Evolutionary conservation across 35 echinoderm and acorn worm genomes (phyloP).

Genomic region (Strongylocentrotus purpuratus): DNA sequence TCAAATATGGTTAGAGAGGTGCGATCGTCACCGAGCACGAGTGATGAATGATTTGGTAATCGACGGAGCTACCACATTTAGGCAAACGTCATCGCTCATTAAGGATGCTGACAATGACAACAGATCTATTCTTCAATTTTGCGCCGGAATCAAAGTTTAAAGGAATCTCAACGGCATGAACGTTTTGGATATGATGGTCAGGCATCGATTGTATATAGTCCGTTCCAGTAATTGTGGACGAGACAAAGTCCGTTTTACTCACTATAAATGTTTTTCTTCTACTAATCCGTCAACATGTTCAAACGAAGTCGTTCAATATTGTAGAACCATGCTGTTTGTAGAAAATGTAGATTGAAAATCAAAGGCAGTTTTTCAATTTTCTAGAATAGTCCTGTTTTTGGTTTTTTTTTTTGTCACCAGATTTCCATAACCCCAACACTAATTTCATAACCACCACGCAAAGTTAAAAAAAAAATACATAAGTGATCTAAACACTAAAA

Average conservation of each 20-base stretch:
- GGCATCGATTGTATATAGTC: neutral
- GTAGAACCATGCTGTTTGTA: too few relatives aligned
- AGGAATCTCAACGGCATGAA: neutral
- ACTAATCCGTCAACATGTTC: too few relatives aligned
- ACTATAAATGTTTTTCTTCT: too few relatives aligned
- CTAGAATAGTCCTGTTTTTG: too few relatives aligned
- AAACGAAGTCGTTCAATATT: too few relatives aligned
- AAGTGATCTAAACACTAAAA: too few relatives aligned
- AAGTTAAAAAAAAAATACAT: too few relatives aligned
- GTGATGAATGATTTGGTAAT: slow-evolving; percentile 4
- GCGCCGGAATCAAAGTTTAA: neutral
- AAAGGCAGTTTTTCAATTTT: too few relatives aligned
- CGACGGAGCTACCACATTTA: slow-evolving; percentile 1
- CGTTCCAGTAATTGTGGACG: neutral
- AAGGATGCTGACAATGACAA: neutral
- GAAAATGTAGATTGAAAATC: too few relatives aligned
- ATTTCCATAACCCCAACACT: too few relatives aligned
- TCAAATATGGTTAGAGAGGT: neutral
- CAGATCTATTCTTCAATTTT: neutral
- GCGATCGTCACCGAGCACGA: neutral
- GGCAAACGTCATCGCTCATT: slow-evolving; percentile 1
- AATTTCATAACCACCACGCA: too few relatives aligned
- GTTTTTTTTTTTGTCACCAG: too few relatives aligned
- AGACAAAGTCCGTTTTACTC: neutral
- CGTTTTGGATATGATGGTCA: neutral